Evolutionary conservation across 2,888 invertebrate species (phyloP).

Genomic region (Argyresthia goedartella): DNA sequence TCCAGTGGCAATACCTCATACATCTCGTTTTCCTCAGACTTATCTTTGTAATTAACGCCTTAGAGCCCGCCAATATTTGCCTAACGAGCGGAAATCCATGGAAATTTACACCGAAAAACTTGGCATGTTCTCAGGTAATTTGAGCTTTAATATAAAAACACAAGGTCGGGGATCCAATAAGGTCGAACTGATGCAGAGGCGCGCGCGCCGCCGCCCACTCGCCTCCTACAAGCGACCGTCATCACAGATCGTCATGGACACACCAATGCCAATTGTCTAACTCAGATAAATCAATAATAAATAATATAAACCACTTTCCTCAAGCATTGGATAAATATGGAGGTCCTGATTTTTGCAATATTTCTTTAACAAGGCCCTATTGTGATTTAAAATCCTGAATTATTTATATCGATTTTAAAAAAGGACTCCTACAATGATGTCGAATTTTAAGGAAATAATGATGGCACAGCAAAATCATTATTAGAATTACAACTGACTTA

Average conservation of each 20-base stretch:
- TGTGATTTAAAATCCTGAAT: not conserved
- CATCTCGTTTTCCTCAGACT: not conserved
- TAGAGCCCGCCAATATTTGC: conserved; percentile 22
- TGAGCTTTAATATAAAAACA: not conserved
- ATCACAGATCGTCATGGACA: no score
- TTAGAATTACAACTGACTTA: no score
- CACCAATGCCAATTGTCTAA: conserved; percentile 21
- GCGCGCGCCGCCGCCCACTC: conserved; percentile 31
- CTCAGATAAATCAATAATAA: conserved; percentile 35
- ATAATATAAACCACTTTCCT: conserved; percentile 21
- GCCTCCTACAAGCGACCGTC: conserved; percentile 14
- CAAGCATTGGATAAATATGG: conserved; percentile 25
- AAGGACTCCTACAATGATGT: no score
- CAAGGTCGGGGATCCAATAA: not conserved
- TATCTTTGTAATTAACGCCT: conserved; percentile 41
- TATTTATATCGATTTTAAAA: no score
- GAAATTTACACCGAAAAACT: not conserved
- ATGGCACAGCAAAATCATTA: no score
- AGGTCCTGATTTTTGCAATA: conserved; percentile 40
- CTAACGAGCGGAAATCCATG: not conserved
- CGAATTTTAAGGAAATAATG: no score
- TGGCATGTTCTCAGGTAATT: not conserved
- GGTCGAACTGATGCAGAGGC: conserved; percentile 16
- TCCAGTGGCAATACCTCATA: not conserved
- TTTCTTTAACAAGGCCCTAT: conserved; percentile 15